Conservation (phyloP, 2,888 invertebrate genomes). For the Dryocosmus kuriphilus region DNA sequence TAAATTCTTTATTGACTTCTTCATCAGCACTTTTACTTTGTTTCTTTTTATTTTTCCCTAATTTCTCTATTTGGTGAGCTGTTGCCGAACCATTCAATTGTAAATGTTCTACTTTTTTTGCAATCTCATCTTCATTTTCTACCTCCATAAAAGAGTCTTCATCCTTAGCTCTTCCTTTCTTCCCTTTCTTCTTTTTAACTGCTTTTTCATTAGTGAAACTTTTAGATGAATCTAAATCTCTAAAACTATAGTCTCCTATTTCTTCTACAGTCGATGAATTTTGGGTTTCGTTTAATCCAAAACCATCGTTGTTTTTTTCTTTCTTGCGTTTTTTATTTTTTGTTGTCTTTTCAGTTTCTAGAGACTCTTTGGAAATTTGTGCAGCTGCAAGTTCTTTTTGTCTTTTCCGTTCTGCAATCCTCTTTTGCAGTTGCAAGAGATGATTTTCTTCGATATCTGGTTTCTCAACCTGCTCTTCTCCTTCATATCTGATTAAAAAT, state of each 20-base stretch:
- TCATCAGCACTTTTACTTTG: conserved; percentile 10
- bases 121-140: conserved; percentile 14
- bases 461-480: conserved; percentile 58
- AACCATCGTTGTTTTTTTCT: not conserved
- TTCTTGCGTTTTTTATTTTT: conserved; percentile 42
- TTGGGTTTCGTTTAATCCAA: not conserved
- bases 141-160: conserved; percentile 5
- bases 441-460: conserved; percentile 62
- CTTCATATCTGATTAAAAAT: conserved; percentile 64
- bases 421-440: conserved; percentile 64
- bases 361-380: conserved; percentile 3
- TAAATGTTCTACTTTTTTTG: conserved; percentile 35
- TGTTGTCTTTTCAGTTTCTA: conserved; percentile 27
- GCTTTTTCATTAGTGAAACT: not conserved
- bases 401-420: conserved; percentile 67
- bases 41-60: conserved; percentile 50
- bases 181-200: conserved; percentile 35
- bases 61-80: conserved; percentile 31
- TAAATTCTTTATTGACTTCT: conserved; percentile 43
- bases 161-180: not conserved
- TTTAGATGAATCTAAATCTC: not conserved
- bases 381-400: conserved; percentile 55
- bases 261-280: not conserved
- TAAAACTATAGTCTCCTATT: not conserved
- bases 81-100: not conserved